Conservation (phyloP, 2,797 vertebrate species). For the Diglossa cyanea region DNA sequence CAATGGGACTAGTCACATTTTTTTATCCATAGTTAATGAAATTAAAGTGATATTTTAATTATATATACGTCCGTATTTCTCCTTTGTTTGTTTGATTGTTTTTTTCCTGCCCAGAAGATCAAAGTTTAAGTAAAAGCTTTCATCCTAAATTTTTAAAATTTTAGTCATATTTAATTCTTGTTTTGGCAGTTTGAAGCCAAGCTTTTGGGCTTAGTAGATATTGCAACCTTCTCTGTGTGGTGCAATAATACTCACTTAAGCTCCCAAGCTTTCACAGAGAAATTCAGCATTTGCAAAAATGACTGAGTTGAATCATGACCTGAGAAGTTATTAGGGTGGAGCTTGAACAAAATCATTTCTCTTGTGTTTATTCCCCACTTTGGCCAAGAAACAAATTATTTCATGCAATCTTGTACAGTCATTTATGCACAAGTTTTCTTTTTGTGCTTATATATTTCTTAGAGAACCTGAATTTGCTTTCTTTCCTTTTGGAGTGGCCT, state of each 20-base stretch:
- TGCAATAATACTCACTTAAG: neutral
- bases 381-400: neutral
- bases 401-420: neutral
- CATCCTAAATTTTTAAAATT: neutral
- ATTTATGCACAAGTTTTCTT: neutral
- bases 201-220: neutral
- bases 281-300: neutral
- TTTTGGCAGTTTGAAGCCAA: neutral
- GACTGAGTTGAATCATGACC: neutral
- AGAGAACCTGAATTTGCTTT: neutral
- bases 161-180: neutral
- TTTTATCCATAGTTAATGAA: neutral
- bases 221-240: neutral
- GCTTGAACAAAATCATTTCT: neutral
- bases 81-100: neutral
- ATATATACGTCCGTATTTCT: neutral
- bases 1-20: neutral
- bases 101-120: neutral
- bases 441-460: neutral
- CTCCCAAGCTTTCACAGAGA: neutral
- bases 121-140: neutral
- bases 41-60: neutral
- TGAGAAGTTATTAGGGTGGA: neutral
- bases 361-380: neutral
- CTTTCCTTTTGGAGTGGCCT: neutral